Evolutionary conservation across 2,888 invertebrate species (phyloP), one percentile per base, ranked within the genome.

Genomic region (Malthinus seriepunctatus): DNA sequence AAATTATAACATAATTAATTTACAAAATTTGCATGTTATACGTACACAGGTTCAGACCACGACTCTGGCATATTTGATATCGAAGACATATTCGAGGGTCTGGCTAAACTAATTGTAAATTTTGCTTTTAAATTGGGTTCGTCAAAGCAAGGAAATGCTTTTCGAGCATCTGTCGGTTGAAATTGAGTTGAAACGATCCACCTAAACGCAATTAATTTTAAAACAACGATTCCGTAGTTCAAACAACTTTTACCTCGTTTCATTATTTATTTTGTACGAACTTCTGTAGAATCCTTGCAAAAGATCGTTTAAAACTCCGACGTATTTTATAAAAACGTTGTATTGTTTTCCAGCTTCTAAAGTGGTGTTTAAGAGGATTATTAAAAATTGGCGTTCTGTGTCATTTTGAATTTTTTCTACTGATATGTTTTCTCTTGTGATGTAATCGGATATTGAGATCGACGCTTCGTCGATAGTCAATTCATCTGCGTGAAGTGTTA

Each of bases 121-220:
- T 82, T 84, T 0, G 93, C 93, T 74, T 93, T 93, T 49, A 92
- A 77, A 0, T 89, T 89, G 0, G 93, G 93, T 75, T 93, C 93
- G 76, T 93, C 93, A 80, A 92, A 93, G 77, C 93, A 93, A 0
- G 93, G 93, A 78, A 93, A 93, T 4, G 91, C 91, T 57, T 88
- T 84, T 10, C 91, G 82, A 0, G 91, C 91, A 71, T 91, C 91
- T 48, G 91, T 91, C 1, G 91, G 86, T 74, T 92, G 90, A 75
- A 92, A 91, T 78, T 92, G 91, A 2, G 91, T 90, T 0, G 89
- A 86, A 7, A 89, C 91, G 70, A 91, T 83, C 90, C 90, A 91
- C 78, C 90, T 90, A 75, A 51, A 8, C n/a, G 33, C 32, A 50
- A 50, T 50, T 48, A 46, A 15, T 33, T 34, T 6, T 34, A 15